These are phyloP conservation scores for Cnemophilus loriae DNA, from an alignment of 2,113 vertebrate species.

Conservation along the genomic window DNA sequence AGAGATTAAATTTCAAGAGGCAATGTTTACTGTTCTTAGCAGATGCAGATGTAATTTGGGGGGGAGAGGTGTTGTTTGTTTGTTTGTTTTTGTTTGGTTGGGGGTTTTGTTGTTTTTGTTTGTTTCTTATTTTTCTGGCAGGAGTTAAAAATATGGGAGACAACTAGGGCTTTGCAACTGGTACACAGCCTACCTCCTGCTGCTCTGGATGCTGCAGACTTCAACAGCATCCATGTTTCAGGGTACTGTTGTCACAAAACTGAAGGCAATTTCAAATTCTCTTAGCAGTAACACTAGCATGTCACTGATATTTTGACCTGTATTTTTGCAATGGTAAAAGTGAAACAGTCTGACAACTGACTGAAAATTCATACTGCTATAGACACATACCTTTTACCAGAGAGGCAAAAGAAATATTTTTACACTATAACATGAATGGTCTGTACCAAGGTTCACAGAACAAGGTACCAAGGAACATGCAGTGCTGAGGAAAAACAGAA, in stretches of 20 bases:
- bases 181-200: not conserved
- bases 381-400: not conserved
- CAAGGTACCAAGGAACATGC: not conserved
- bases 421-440: not conserved
- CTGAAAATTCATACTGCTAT: not conserved
- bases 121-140: not conserved
- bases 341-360: conserved; percentile 1
- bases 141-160: not conserved
- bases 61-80: not conserved
- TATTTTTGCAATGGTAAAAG: not conserved
- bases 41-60: not conserved
- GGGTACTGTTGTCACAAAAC: conserved; percentile 15
- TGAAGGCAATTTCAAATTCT: conserved; percentile 30
- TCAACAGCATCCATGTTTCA: not conserved
- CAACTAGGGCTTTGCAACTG: not conserved
- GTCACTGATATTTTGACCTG: conserved; percentile 3
- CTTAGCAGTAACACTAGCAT: not conserved
- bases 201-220: not conserved
- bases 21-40: conserved; percentile 1
- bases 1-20: conserved; percentile 42
- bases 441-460: not conserved
- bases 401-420: not conserved
- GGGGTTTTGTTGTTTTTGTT: not conserved
- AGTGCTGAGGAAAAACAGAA: not conserved
- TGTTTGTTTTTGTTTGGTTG: not conserved